These are phyloP conservation scores for Drosophila recens DNA, from an alignment of 2,888 invertebrate species.

Conservation along the genomic window DNA sequence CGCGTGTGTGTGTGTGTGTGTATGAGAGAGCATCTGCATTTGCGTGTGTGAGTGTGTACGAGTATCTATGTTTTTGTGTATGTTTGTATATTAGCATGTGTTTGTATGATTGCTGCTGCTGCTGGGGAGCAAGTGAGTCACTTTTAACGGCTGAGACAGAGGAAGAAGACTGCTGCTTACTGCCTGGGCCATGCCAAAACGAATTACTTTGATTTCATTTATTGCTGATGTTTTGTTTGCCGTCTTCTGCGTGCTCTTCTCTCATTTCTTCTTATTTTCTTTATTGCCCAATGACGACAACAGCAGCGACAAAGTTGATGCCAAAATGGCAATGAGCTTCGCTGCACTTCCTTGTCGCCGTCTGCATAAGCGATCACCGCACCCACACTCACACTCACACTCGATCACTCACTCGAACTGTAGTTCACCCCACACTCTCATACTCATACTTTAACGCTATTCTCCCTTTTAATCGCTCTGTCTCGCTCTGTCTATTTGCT, in stretches of 20 bases:
- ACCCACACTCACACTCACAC: slow-evolving; percentile 52
- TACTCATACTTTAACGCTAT: neutral
- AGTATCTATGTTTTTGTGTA: slow-evolving; percentile 30
- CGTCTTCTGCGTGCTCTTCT: slow-evolving; percentile 10
- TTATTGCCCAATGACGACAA: slow-evolving; percentile 28
- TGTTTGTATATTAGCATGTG: slow-evolving; percentile 28
- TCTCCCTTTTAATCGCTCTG: neutral
- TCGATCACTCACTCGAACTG: slow-evolving; percentile 11
- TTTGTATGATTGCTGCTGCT: slow-evolving; percentile 32
- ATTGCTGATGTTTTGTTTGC: slow-evolving; percentile 43
- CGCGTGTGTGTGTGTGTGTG: slow-evolving; percentile 27
- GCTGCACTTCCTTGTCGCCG: slow-evolving; percentile 53
- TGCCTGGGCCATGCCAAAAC: slow-evolving; percentile 32
- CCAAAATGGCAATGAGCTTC: slow-evolving; percentile 46
- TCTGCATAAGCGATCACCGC: slow-evolving; percentile 40
- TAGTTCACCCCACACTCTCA: slow-evolving; percentile 8
- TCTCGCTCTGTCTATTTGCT: slow-evolving; percentile 10
- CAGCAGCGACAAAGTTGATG: slow-evolving; percentile 31
- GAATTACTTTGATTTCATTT: slow-evolving; percentile 64
- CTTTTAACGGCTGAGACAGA: slow-evolving; percentile 49
- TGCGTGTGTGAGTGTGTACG: slow-evolving; percentile 25
- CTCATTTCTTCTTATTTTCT: slow-evolving; percentile 21
- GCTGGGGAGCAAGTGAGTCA: slow-evolving; percentile 75
- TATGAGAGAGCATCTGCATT: slow-evolving; percentile 45
- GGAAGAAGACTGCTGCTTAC: slow-evolving; percentile 18